These are phyloP conservation scores for Jaculus jaculus DNA, from an alignment of 2,113 vertebrate genomes.

Conservation along the genomic window DNA sequence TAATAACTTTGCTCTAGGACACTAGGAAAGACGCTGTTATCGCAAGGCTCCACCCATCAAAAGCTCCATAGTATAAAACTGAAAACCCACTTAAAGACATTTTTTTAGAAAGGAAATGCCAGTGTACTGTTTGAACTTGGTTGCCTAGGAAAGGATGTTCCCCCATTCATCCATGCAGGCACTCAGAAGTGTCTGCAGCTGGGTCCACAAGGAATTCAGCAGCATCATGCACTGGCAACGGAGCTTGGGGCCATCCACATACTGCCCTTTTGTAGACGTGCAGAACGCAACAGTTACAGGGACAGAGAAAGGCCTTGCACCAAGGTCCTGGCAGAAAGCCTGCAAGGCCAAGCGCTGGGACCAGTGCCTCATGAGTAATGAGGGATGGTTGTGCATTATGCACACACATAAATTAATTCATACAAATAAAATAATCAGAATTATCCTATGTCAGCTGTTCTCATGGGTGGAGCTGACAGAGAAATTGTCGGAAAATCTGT, in stretches of 20 bases:
- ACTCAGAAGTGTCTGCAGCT: too few species aligned
- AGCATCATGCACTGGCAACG: not conserved
- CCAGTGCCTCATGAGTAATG: not conserved
- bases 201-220: not conserved
- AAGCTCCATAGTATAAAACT: not conserved
- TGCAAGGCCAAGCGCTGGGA: not conserved
- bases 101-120: not conserved
- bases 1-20: not conserved
- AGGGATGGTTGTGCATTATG: too few species aligned
- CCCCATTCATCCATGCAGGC: not conserved
- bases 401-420: not conserved
- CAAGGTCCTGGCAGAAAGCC: not conserved
- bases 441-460: not conserved
- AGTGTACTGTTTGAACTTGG: not conserved
- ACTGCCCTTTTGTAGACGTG: not conserved
- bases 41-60: not conserved
- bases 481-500: not conserved
- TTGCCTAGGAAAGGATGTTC: too few species aligned
- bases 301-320: not conserved
- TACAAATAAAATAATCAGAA: not conserved
- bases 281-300: not conserved
- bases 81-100: not conserved
- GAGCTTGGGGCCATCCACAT: not conserved
- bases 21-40: not conserved
- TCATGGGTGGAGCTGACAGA: not conserved